Base-by-base conservation (phyloP, 2,888 invertebrate genomes). In the Pseudeuparius sepicola region DNA sequence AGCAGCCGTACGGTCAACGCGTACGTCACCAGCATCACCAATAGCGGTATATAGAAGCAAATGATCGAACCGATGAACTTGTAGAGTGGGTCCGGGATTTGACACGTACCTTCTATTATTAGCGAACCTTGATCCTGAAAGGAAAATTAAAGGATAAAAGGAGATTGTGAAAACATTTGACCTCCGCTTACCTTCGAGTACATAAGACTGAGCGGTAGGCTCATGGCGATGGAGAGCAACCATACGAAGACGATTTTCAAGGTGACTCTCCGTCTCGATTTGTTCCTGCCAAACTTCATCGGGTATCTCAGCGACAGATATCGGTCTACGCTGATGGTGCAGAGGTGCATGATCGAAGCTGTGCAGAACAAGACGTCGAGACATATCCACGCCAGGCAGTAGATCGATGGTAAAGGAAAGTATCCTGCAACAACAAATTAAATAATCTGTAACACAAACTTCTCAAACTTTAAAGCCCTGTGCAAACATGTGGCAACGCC, bases 301-400 rank as follows among this genome's bases (percentile, higher is more conserved):
- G 94, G 94, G 54, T 89, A 89, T 5, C 89, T 75, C 34, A 90
- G 72, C 14, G 89, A 90, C 30, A 93, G 73, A 63, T 89, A 94
- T 53, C 94, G 77, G 66, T 96, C 96, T 42, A 96, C 81, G 44
- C 93, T 92, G 57, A 96, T 94, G 24, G 93, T 94, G 58, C 94
- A 94, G 25, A 96, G 71, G 61, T 97, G 96, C 78, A 96, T 87
- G 52, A 96, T 96, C 46, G 92, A 92, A 2, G 94, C 90, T 0
- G 96, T 96, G 63, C 96, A 96, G 58, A 93, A 89, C 2, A 96
- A 68, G 2, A 96, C 94, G 64, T 96, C 96, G 54, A 93, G 71
- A 51, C 89, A 89, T 48, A 93, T 88, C 93, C 93, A 96, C 33
- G 82, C 81, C 47, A 96, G 75, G 60, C 94, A 93, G 63, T 85